Evolutionary conservation across 2,113 vertebrate species (phyloP).

Genomic region (Cephalopholis sonnerati): DNA sequence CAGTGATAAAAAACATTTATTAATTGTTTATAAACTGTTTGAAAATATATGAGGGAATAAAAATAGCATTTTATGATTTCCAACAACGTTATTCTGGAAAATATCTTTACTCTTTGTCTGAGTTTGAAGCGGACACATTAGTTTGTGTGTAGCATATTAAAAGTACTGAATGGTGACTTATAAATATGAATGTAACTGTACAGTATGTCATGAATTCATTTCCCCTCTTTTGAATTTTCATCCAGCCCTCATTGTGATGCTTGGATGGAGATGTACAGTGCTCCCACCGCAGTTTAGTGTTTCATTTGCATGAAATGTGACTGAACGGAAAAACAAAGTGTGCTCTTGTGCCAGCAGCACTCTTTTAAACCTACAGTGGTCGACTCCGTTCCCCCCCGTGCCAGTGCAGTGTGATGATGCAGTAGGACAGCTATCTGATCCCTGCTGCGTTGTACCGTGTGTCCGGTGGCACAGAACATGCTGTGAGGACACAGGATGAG

Average conservation of each 20-base stretch:
- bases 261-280: slow-evolving; percentile 28
- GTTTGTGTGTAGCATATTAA: slow-evolving; percentile 9
- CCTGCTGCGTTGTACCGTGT: slow-evolving; percentile 54
- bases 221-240: slow-evolving; percentile 12
- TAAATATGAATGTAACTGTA: slow-evolving; percentile 39
- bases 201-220: neutral
- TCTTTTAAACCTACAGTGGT: slow-evolving; percentile 8
- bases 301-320: slow-evolving; percentile 45
- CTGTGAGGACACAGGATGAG: slow-evolving; percentile 68
- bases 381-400: slow-evolving; percentile 19
- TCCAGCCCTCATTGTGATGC: slow-evolving; percentile 29
- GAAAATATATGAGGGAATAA: neutral
- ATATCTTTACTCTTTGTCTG: neutral
- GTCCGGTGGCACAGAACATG: slow-evolving; percentile 73
- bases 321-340: slow-evolving; percentile 32
- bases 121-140: neutral
- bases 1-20: neutral
- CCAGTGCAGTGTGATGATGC: slow-evolving; percentile 59
- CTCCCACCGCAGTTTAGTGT: neutral
- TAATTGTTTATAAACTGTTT: neutral
- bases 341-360: neutral
- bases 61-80: neutral
- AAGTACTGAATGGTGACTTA: neutral
- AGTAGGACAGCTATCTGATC: slow-evolving; percentile 73
- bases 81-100: neutral